Base-by-base conservation (phyloP, 2,113 vertebrate genomes). In the Phrynosoma platyrhinos region DNA sequence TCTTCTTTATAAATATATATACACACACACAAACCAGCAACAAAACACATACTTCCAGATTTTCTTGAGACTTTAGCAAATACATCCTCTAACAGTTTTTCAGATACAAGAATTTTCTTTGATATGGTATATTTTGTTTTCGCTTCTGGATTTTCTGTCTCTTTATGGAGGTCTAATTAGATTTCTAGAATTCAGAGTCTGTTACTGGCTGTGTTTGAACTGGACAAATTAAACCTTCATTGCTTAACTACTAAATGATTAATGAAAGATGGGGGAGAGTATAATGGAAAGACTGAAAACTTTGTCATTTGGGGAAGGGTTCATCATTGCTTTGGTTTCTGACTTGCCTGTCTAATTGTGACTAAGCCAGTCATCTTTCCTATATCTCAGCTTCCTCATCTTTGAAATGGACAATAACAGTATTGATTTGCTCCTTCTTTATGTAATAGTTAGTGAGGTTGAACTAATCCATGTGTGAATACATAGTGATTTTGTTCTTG, bases 401-500 rank as follows among this genome's bases (percentile, higher is more conserved):
- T 0, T 5, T 83, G 40, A 83, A 83, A 78, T 23, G 23, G 23
- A 16, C 66, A 6, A n/a, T 89, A 87, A 83, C 91, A 84, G 1
- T 86, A 64, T 86, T 1, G 1, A 83, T 64, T 27, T 88, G 83
- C 79, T 47, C 80, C 77, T 82, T 2, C 68, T 64, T 13, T 68
- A n/a, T 36, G 85, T 72, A 42, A 74, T 55, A n/a, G 32, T 66
- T 0, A 0, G 9, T 0, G 30, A 80, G 84, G 21, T 89, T 87
- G 78, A 76, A n/a, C 58, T 94, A 92, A 91, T n/a, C 9, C 64
- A 40, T n/a, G 76, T 0, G 0, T 0, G 0, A 69, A 47, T 3
- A 40, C 2, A 12, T 84, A 80, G 0, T 62, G 81, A 83, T 91
- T 91, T 89, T 85, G 69, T 85, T 85, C 84, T 91, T 30, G 25